Conservation (phyloP, 2,888 invertebrate genomes). For the Thumatha senex region DNA sequence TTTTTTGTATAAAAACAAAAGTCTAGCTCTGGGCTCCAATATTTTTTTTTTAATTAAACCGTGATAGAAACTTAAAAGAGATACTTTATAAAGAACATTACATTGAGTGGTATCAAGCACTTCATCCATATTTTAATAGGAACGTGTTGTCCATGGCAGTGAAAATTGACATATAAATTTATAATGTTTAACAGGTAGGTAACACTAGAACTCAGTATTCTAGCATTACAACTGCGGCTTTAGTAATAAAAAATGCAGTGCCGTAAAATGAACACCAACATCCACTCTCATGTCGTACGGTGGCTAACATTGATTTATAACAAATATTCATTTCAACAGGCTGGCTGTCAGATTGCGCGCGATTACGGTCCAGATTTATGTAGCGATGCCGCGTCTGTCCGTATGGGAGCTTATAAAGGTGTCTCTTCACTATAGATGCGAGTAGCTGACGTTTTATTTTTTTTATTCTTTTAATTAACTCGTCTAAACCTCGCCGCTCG, state of each 20-base stretch:
- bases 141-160: too few relatives aligned
- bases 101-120: too few relatives aligned
- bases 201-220: background rate
- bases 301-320: conserved; percentile 79
- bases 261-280: conserved; percentile 27
- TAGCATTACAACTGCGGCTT: background rate
- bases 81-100: too few relatives aligned
- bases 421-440: conserved; percentile 8
- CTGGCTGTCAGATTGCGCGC: conserved; percentile 73
- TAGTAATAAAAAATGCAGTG: conserved; percentile 21
- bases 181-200: background rate
- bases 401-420: conserved; percentile 44
- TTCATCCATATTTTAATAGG: too few relatives aligned
- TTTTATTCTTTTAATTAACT: background rate
- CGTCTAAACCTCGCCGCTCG: too few relatives aligned
- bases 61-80: too few relatives aligned
- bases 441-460: background rate
- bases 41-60: too few relatives aligned
- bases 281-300: conserved; percentile 46
- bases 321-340: conserved; percentile 80
- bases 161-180: too few relatives aligned
- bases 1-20: too few relatives aligned
- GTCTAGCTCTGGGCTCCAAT: too few relatives aligned
- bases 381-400: conserved; percentile 50
- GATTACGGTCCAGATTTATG: conserved; percentile 75